A percentile compares a stretch with the other conserved stretches of the same genome.
Evolutionary conservation across 2,797 vertebrate genomes (phyloP).

Genomic region (Hyperoplus lanceolatus): DNA sequence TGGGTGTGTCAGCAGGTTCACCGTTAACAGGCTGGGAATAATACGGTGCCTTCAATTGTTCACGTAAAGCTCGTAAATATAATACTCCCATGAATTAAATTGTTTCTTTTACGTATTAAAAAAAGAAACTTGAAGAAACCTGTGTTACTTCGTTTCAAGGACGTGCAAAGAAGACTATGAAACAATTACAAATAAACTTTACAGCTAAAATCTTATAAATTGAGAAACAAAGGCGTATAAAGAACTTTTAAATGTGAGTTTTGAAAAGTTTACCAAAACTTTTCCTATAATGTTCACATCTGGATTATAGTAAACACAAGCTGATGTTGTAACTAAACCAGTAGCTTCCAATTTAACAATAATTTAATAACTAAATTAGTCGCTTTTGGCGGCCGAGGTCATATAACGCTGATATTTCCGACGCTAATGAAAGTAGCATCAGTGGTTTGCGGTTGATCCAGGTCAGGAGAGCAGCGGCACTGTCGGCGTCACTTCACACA

Average conservation of each 20-base stretch:
- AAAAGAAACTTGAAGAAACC: neutral
- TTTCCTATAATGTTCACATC: neutral
- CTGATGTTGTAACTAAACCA: neutral
- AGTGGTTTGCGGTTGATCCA: slow-evolving; percentile 23
- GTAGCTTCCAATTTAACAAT: accelerated
- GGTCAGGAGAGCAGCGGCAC: slow-evolving; percentile 5
- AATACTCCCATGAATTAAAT: accelerated
- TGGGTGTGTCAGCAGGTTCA: slow-evolving; percentile 49
- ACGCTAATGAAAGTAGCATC: slow-evolving; percentile 10
- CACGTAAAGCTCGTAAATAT: neutral
- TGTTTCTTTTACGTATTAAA: accelerated
- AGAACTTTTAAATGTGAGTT: too few species aligned
- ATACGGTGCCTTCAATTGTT: slow-evolving; percentile 6
- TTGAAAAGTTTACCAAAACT: neutral
- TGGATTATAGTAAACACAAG: too few species aligned
- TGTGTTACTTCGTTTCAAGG: neutral
- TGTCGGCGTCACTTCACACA: neutral
- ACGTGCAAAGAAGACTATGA: accelerated
- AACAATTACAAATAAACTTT: neutral
- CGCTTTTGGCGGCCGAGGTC: accelerated
- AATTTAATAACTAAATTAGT: too few species aligned
- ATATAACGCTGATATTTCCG: accelerated
- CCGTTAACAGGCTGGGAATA: slow-evolving; percentile 10
- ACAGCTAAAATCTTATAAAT: neutral
- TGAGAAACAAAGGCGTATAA: neutral